These are phyloP conservation scores for Trichomycterus rosablanca DNA, from an alignment of 2,113 vertebrate genomes.

Conservation along the genomic window DNA sequence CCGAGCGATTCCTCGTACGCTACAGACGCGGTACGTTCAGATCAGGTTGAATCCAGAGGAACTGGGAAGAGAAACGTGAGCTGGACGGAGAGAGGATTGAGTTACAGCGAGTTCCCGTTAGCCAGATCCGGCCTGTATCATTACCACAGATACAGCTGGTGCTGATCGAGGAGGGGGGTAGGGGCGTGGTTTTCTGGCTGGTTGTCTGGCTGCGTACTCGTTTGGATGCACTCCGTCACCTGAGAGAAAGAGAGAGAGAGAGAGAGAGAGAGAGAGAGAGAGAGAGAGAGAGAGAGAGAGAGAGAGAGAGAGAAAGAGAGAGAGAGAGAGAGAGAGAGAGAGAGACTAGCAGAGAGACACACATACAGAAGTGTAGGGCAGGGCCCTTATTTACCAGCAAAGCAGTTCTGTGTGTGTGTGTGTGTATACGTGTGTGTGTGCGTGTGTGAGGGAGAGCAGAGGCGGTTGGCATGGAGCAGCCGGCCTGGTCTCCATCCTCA, in stretches of 20 bases:
- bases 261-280: conserved; percentile 34
- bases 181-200: conserved; percentile 31
- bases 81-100: too few species aligned
- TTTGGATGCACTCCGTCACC: conserved; percentile 49
- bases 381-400: conserved; percentile 43
- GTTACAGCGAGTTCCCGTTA: too few species aligned
- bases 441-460: conserved; percentile 31
- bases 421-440: conserved; percentile 14
- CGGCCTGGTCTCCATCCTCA: conserved; percentile 54
- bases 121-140: too few species aligned
- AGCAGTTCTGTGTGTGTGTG: not conserved
- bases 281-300: conserved; percentile 31
- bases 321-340: conserved; percentile 4
- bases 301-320: conserved; percentile 3
- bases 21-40: too few species aligned
- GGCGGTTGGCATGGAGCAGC: conserved; percentile 69
- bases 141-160: too few species aligned
- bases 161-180: conserved; percentile 33
- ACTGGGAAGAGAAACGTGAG: too few species aligned
- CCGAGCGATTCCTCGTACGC: too few species aligned
- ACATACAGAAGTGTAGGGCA: conserved; percentile 12
- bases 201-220: conserved; percentile 44
- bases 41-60: too few species aligned
- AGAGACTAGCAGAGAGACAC: conserved; percentile 12
- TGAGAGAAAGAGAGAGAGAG: conserved; percentile 32